phyloP scores from a whole-genome alignment of 2,797 vertebrate species.

The Gadopsis marmoratus region DNA sequence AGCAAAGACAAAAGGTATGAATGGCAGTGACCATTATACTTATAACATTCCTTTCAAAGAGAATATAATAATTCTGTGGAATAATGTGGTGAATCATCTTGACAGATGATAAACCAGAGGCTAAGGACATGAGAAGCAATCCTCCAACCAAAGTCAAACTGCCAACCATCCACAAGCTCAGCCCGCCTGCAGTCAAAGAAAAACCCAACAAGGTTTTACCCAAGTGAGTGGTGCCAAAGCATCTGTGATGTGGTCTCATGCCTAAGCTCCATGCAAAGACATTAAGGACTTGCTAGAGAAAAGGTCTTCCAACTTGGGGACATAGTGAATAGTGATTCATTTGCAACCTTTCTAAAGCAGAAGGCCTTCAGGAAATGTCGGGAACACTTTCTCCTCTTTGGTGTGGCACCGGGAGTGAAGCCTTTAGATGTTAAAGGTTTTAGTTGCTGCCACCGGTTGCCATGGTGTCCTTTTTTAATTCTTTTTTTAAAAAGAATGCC shows the following conservation, averaged over 20 bases:
- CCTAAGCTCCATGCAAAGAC: slow-evolving; percentile 13
- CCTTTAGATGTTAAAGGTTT: slow-evolving; percentile 67
- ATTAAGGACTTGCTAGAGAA: slow-evolving; percentile 5
- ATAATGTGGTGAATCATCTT: slow-evolving; percentile 7
- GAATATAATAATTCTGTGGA: not conserved
- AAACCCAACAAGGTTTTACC: slow-evolving; percentile 72
- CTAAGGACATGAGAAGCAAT: slow-evolving; percentile 84
- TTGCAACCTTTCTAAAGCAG: slow-evolving; percentile 48
- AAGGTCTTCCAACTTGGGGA: not conserved
- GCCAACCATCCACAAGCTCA: slow-evolving; percentile 81
- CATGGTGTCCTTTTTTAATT: slow-evolving; percentile 55
- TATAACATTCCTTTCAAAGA: not conserved
- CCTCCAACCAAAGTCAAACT: slow-evolving; percentile 84
- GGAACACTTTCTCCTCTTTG: slow-evolving; percentile 63
- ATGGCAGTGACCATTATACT: not conserved
- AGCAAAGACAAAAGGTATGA: slow-evolving; percentile 75
- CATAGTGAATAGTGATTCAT: slow-evolving; percentile 51
- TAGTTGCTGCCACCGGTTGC: slow-evolving; percentile 60
- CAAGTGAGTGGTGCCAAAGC: slow-evolving; percentile 84
- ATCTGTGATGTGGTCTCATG: not conserved
- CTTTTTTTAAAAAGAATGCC: slow-evolving; percentile 73
- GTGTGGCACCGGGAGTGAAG: slow-evolving; percentile 51
- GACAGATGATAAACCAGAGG: slow-evolving; percentile 76
- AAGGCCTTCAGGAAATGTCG: slow-evolving; percentile 65
- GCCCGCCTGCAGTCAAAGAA: slow-evolving; percentile 86